Conservation (phyloP, 2,888 invertebrate species). For the Trichopria drosophilae region DNA sequence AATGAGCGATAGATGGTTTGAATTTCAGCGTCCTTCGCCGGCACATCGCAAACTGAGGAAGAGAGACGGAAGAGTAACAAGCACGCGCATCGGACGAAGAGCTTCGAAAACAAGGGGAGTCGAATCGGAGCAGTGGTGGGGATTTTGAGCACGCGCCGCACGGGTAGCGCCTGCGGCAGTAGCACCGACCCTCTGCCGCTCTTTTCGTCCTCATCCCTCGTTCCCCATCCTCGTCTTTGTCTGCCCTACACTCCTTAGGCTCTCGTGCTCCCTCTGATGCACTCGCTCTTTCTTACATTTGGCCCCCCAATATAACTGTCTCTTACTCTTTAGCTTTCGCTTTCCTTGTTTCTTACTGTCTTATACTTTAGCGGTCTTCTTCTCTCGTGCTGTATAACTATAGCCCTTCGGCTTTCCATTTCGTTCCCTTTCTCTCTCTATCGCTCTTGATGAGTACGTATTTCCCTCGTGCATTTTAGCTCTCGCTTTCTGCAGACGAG, state of each 20-base stretch:
- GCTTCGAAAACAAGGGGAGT: conserved; percentile 4
- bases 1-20: conserved; percentile 36
- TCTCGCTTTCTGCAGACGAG: no score
- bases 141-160: conserved; percentile 56
- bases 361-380: no score
- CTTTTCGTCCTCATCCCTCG: conserved; percentile 28
- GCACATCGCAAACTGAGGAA: conserved; percentile 9
- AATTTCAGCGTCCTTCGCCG: conserved; percentile 23
- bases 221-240: conserved; percentile 36
- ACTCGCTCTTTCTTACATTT: no score
- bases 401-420: no score
- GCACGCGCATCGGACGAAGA: conserved; percentile 13
- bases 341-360: no score
- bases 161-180: conserved; percentile 41
- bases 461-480: no score
- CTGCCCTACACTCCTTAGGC: conserved; percentile 38
- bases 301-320: no score
- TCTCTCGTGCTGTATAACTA: no score
- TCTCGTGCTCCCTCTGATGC: neutral
- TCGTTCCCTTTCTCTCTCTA: conserved; percentile 1
- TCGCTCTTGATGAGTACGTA: no score
- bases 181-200: conserved; percentile 41
- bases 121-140: conserved; percentile 29
- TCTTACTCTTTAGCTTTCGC: no score
- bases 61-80: conserved; percentile 29